Percentiles rank a stretch among this genome's conserved stretches.
phyloP scores from a whole-genome alignment of 2,113 vertebrate species.

The Aldabrachelys gigantea region DNA sequence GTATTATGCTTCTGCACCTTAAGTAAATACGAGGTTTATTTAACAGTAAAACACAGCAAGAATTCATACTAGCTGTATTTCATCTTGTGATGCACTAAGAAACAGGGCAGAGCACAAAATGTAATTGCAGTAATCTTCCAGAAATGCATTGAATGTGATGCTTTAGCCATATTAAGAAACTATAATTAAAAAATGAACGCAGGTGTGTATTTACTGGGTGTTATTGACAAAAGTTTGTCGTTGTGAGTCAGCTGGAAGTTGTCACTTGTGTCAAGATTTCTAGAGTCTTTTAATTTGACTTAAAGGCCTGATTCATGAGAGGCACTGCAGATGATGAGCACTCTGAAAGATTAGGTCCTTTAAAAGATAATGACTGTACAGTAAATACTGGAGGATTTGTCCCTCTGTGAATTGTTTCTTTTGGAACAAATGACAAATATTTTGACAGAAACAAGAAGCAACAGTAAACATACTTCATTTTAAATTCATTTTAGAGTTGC shows the following conservation, averaged over 20 bases:
- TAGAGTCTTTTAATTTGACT: constrained; percentile 10
- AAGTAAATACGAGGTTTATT: neutral
- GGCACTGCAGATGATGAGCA: constrained; percentile 4
- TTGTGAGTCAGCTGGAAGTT: neutral
- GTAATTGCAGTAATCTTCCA: accelerated
- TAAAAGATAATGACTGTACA: neutral
- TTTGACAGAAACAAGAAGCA: neutral
- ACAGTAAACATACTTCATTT: neutral
- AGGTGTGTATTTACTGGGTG: neutral
- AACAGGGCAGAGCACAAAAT: neutral
- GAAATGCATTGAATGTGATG: neutral
- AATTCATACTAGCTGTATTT: neutral
- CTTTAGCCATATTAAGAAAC: neutral
- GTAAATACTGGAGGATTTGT: neutral
- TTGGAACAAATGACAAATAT: neutral
- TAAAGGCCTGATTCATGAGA: constrained; percentile 4
- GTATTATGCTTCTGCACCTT: neutral
- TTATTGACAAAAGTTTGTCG: accelerated
- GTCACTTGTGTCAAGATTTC: neutral
- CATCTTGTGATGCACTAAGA: neutral
- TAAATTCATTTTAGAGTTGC: neutral
- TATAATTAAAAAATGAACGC: neutral
- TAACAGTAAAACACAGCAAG: neutral
- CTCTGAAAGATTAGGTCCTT: constrained; percentile 16
- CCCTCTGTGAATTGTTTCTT: neutral